These are phyloP conservation scores for Teleogryllus oceanicus DNA, from an alignment of 2,888 invertebrate species.

Conservation along the genomic window DNA sequence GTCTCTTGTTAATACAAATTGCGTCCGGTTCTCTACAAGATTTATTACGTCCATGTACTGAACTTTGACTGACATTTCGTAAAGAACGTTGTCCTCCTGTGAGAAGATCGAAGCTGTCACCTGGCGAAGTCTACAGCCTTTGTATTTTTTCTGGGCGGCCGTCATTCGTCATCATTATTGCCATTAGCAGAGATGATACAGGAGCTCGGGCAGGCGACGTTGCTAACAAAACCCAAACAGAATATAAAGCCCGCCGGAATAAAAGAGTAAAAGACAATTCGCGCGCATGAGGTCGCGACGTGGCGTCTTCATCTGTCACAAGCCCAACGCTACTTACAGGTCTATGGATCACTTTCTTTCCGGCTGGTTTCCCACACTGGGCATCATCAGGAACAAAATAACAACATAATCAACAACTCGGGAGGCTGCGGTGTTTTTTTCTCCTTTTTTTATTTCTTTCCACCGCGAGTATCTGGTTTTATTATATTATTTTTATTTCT, in stretches of 20 bases:
- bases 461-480: neutral
- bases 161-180: slow-evolving; percentile 9
- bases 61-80: neutral
- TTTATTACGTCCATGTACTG: neutral
- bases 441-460: neutral
- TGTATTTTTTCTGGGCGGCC: neutral
- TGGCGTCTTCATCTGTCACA: neutral
- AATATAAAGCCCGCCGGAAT: neutral
- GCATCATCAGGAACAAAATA: neutral
- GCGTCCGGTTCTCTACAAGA: neutral
- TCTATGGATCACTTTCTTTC: neutral
- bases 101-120: neutral
- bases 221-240: slow-evolving; percentile 18
- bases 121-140: neutral
- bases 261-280: too few relatives aligned
- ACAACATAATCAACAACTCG: too few relatives aligned
- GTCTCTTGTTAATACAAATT: slow-evolving; percentile 5
- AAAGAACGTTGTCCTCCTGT: neutral
- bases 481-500: slow-evolving; percentile 3
- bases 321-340: neutral
- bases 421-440: neutral
- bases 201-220: neutral
- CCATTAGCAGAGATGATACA: slow-evolving; percentile 2
- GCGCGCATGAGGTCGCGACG: too few relatives aligned
- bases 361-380: neutral